phyloP scores from a whole-genome alignment of 2,888 invertebrate genomes.

The Ecliptopera silaceata region DNA sequence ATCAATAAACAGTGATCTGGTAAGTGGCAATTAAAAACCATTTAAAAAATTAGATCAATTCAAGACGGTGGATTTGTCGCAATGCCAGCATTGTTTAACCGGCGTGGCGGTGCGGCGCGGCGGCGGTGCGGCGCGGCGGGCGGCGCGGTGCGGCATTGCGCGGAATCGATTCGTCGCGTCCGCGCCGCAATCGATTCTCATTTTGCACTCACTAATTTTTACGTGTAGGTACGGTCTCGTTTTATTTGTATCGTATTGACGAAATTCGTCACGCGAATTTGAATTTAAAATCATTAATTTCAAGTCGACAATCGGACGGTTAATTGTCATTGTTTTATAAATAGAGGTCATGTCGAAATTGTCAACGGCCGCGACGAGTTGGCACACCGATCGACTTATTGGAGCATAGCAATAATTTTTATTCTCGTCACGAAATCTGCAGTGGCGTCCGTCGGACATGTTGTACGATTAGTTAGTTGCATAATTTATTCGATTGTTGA shows the following conservation, averaged over 20 bases:
- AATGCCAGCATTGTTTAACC: conserved; percentile 54
- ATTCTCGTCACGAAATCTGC: conserved; percentile 69
- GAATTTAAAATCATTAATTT: conserved; percentile 50
- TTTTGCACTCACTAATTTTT: conserved; percentile 58
- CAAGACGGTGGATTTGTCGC: conserved; percentile 62
- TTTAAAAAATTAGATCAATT: conserved; percentile 70
- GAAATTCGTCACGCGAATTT: conserved; percentile 52
- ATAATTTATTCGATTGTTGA: conserved; percentile 57
- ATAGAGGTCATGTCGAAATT: conserved; percentile 67
- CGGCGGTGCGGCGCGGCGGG: conserved; percentile 57
- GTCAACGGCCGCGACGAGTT: conserved; percentile 59
- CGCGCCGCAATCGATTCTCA: conserved; percentile 60
- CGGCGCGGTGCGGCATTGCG: conserved; percentile 51
- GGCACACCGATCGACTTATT: conserved; percentile 74
- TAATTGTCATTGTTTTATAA: conserved; percentile 71
- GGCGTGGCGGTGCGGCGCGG: conserved; percentile 27
- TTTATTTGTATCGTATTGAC: conserved; percentile 54
- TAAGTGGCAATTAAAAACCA: conserved; percentile 52
- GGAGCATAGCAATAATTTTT: conserved; percentile 73
- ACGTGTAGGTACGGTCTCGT: conserved; percentile 58
- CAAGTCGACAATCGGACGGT: conserved; percentile 52
- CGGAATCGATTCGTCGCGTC: conserved; percentile 75
- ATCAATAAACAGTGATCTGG: conserved; percentile 32
- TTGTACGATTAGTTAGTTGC: conserved; percentile 63
- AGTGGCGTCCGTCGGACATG: conserved; percentile 56